phyloP scores from a whole-genome alignment of 2,113 vertebrate species.

The Callionymus lyra region DNA sequence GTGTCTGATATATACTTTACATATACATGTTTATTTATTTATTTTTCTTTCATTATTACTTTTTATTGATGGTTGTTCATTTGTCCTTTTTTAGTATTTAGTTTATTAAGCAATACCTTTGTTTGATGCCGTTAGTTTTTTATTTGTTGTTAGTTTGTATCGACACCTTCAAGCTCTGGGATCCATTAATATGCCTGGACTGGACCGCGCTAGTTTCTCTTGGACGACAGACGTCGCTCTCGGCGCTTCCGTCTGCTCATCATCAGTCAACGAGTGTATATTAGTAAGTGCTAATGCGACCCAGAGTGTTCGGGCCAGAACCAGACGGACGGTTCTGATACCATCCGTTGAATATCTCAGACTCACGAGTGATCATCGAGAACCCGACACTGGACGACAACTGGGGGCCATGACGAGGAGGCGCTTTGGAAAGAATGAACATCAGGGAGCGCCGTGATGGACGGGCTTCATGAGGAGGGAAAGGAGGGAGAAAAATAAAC shows the following conservation, averaged over 20 bases:
- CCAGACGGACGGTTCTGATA: conserved; percentile 46
- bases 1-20: too few species aligned
- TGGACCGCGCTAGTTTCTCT: too few species aligned
- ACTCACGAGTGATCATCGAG: conserved; percentile 32
- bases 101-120: neutral
- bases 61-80: neutral
- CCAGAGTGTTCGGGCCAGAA: conserved; percentile 43
- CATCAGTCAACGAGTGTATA: conserved; percentile 41
- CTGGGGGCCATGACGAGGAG: conserved; percentile 14
- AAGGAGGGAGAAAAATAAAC: too few species aligned
- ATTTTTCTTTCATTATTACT: too few species aligned
- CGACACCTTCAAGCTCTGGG: too few species aligned
- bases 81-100: neutral
- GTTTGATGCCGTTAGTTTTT: neutral
- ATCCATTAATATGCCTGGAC: too few species aligned
- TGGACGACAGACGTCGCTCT: conserved; percentile 19
- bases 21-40: too few species aligned
- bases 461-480: too few species aligned
- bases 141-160: neutral
- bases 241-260: conserved; percentile 45
- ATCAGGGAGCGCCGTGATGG: too few species aligned
- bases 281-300: conserved; percentile 59
- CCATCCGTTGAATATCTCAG: conserved; percentile 9
- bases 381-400: conserved; percentile 8
- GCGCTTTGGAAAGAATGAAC: conserved; percentile 2